Evolutionary conservation across 2,888 invertebrate genomes (phyloP).

Genomic region (Diloba caeruleocephala): DNA sequence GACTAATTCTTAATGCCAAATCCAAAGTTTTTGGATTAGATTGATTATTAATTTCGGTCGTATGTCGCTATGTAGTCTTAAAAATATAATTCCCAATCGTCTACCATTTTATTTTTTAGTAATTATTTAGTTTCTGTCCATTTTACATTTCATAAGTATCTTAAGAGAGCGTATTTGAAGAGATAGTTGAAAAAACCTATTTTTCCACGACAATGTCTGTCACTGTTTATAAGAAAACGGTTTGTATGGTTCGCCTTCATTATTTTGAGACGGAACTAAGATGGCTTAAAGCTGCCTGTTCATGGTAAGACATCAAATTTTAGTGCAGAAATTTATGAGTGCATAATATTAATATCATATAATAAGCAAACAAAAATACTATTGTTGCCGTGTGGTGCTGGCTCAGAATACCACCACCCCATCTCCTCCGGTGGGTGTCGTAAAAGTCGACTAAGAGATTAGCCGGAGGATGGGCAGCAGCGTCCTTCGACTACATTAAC

Average conservation of each 20-base stretch:
- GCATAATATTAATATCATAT: too few species aligned
- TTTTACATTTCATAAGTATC: slow-evolving; percentile 48
- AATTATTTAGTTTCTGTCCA: slow-evolving; percentile 23
- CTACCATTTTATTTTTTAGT: slow-evolving; percentile 15
- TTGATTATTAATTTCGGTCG: too few species aligned
- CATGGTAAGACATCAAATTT: slow-evolving; percentile 35
- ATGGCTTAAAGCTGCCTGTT: slow-evolving; percentile 62
- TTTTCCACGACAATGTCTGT: slow-evolving; percentile 71
- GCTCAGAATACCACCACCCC: too few species aligned
- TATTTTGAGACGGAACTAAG: slow-evolving; percentile 72
- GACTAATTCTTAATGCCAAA: too few species aligned
- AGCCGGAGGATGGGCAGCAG: too few species aligned
- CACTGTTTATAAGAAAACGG: slow-evolving; percentile 72
- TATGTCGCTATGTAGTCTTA: too few species aligned
- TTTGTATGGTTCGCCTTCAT: slow-evolving; percentile 73
- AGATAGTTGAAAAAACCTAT: slow-evolving; percentile 56
- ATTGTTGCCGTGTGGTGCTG: too few species aligned
- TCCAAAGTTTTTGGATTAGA: too few species aligned
- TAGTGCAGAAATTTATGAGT: not conserved
- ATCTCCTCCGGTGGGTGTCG: too few species aligned
- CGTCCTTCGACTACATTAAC: too few species aligned
- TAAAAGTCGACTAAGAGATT: too few species aligned
- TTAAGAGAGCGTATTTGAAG: slow-evolving; percentile 42
- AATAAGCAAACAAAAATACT: too few species aligned
- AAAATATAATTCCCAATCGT: slow-evolving; percentile 17